A percentile compares a stretch with the other conserved stretches of the same genome.
phyloP scores from a whole-genome alignment of 1,140 invertebrate genomes.

The Drosophila guanche region DNA sequence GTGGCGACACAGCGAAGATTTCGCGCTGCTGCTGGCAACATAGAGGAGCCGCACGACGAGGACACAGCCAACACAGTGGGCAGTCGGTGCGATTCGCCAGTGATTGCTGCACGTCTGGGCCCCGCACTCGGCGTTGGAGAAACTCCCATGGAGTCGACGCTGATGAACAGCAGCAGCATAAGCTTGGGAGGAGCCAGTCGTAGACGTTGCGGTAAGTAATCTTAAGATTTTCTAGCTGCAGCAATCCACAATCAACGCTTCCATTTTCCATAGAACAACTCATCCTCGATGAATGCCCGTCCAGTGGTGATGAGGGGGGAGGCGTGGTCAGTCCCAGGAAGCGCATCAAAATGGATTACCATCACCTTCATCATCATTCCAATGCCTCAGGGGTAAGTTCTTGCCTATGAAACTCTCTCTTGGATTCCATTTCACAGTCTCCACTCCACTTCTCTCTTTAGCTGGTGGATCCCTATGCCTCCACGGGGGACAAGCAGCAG shows the following conservation, averaged over 20 bases:
- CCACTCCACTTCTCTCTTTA: neutral
- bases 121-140: slow-evolving; percentile 23
- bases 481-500: slow-evolving; percentile 33
- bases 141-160: slow-evolving; percentile 47
- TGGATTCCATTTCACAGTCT: neutral
- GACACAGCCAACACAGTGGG: slow-evolving; percentile 84
- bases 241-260: slow-evolving; percentile 88
- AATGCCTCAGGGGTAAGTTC: slow-evolving; percentile 82
- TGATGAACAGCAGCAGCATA: slow-evolving; percentile 40
- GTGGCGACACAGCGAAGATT: slow-evolving; percentile 75
- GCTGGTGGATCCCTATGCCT: slow-evolving; percentile 21
- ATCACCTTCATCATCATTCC: slow-evolving; percentile 78
- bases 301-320: slow-evolving; percentile 87
- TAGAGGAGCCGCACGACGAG: slow-evolving; percentile 86
- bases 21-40: slow-evolving; percentile 82
- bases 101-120: slow-evolving; percentile 66
- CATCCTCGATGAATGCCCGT: slow-evolving; percentile 87
- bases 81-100: slow-evolving; percentile 81
- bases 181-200: slow-evolving; percentile 25
- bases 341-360: slow-evolving; percentile 86
- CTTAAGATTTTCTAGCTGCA: slow-evolving; percentile 84
- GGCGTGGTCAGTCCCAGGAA: slow-evolving; percentile 87
- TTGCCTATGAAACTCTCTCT: neutral
- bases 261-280: slow-evolving; percentile 87
- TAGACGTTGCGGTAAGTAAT: slow-evolving; percentile 79